Conservation (phyloP, 2,113 vertebrate genomes). For the Psilopogon haemacephalus region DNA sequence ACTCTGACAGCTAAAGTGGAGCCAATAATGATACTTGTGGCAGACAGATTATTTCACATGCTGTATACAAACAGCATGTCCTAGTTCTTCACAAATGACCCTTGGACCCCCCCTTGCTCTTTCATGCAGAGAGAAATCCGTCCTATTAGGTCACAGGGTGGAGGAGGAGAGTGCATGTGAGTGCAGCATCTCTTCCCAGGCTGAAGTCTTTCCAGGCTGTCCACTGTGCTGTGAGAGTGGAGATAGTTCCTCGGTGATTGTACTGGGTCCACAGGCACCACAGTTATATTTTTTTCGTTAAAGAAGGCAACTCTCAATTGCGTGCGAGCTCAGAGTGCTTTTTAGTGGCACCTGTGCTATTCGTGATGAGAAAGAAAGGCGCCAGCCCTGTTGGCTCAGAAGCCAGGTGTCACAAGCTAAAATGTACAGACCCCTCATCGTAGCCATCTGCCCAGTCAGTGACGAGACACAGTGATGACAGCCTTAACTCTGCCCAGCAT, state of each 20-base stretch:
- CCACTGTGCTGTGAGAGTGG: rapidly evolving
- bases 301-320: not conserved
- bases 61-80: not conserved
- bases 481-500: rapidly evolving
- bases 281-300: not conserved
- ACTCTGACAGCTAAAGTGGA: conserved; percentile 25
- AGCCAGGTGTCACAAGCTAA: not conserved
- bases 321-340: not conserved
- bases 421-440: not conserved
- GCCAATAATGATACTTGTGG: not conserved
- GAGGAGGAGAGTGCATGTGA: not conserved
- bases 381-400: too few species aligned
- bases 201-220: not conserved
- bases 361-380: not conserved
- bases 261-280: not conserved
- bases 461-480: not conserved
- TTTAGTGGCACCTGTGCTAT: not conserved
- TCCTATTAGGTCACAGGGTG: not conserved
- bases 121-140: not conserved
- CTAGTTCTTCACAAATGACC: not conserved
- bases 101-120: not conserved
- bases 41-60: not conserved
- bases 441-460: rapidly evolving
- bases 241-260: not conserved
- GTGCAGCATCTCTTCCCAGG: not conserved